Conservation (phyloP, 1,140 invertebrate species). For the Reticulitermes speratus region DNA sequence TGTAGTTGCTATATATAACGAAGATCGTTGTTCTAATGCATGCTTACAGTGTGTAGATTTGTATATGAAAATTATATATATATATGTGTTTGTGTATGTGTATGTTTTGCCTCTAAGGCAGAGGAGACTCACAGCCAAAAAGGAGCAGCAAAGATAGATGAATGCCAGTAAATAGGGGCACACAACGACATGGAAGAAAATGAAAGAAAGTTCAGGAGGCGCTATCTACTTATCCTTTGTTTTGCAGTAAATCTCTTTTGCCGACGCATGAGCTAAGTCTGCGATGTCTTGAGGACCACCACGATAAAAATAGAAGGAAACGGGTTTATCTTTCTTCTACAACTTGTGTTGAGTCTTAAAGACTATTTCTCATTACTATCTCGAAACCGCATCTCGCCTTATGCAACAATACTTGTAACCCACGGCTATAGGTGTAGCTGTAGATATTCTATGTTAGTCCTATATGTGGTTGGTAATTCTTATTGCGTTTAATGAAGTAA, state of each 20-base stretch:
- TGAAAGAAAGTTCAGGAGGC: background rate
- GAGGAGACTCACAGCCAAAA: too few species aligned
- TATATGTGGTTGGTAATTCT: background rate
- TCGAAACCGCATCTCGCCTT: background rate
- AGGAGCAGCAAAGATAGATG: too few species aligned
- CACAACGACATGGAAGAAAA: too few species aligned
- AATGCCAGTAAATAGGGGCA: too few species aligned
- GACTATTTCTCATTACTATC: constrained; percentile 6
- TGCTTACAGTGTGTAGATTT: too few species aligned
- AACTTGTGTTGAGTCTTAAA: background rate
- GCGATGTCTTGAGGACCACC: background rate
- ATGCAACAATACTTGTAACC: background rate
- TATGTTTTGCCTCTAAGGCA: too few species aligned
- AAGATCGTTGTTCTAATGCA: too few species aligned
- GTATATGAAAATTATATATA: too few species aligned
- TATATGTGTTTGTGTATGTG: too few species aligned
- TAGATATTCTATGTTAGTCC: background rate
- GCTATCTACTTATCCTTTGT: background rate
- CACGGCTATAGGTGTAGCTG: background rate
- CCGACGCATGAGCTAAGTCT: background rate
- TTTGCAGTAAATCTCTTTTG: background rate
- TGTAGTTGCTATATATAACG: too few species aligned
- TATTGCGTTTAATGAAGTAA: background rate
- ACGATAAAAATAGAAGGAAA: background rate
- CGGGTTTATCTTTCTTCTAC: background rate